Base-by-base conservation (phyloP, 2,797 vertebrate genomes). In the Pampus argenteus region DNA sequence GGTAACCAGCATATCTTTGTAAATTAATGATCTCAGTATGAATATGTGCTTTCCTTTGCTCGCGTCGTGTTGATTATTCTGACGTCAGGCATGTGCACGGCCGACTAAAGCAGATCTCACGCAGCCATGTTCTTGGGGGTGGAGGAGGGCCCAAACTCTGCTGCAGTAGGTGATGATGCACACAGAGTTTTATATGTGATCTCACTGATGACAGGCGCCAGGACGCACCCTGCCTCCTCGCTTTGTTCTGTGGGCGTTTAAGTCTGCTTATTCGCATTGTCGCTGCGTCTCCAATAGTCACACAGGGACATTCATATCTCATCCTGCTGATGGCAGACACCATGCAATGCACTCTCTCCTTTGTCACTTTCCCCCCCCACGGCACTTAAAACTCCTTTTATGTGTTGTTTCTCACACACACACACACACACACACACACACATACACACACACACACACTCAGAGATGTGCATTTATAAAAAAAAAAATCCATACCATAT, bases 41-140 rank as follows among this genome's bases (percentile, higher is more conserved):
- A 79, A 76, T 76, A 44, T 66, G 40, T 57, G 62, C 66, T 58
- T 58, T 26, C 15, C 23, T 7, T 59, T 13, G 17, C 61, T 78
- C n/a, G 5, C 38, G 55, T 79, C 64, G 47, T n/a, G 72, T 82
- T 61, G 65, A 79, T 82, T 68, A 58, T 48, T 79, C 79, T 68
- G 66, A 81, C 65, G 69, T 61, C 73, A 70, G 56, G 40, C 48
- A 25, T 6, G 11, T 57, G 73, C 61, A 23, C 3, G 3, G 56
- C 54, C 56, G 8, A 60, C 59, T 82, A 71, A 71, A 77, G 64
- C 50, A 59, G 66, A 65, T 74, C 29, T 11, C 38, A 23, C 63
- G 45, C 54, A 29, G 71, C 2, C 0, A 51, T 48, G 50, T 29
- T 18, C 5, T 6, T 44, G 56, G 42, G 51, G 42, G 56, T 56